These are phyloP conservation scores for Australoheros facetus DNA, from an alignment of 2,797 vertebrate genomes.

Conservation along the genomic window DNA sequence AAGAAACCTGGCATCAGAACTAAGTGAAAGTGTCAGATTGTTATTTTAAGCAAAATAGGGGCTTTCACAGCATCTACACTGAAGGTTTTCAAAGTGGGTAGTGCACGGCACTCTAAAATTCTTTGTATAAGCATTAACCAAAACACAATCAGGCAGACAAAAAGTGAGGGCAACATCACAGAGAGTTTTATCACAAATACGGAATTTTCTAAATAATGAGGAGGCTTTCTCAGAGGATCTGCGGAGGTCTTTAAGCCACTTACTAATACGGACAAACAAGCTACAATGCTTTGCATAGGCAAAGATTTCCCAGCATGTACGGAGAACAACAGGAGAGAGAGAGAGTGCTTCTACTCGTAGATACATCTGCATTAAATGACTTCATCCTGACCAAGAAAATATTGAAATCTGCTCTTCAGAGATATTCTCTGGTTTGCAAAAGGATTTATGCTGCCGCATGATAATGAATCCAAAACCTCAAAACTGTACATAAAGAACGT, in stretches of 20 bases:
- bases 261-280: neutral
- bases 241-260: neutral
- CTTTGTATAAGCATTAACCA: neutral
- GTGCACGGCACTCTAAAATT: neutral
- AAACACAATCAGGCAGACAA: neutral
- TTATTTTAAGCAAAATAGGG: neutral
- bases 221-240: neutral
- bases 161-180: neutral
- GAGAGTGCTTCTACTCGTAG: too few relatives aligned
- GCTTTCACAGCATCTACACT: neutral
- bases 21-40: slow-evolving; percentile 15
- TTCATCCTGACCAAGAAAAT: neutral
- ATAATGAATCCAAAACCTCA: neutral
- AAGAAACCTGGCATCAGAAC: slow-evolving; percentile 1
- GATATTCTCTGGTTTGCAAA: neutral
- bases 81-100: neutral
- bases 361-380: too few relatives aligned
- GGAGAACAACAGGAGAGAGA: neutral
- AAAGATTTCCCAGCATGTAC: neutral
- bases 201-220: neutral
- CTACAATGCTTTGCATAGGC: neutral
- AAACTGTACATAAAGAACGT: neutral
- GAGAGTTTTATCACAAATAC: neutral
- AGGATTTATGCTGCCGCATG: too few relatives aligned
- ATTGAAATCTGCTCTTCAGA: neutral